Percentiles rank a stretch among this genome's conserved stretches.
Evolutionary conservation across 2,888 invertebrate genomes (phyloP).

Genomic region (Liopterus haemorrhoidalis): DNA sequence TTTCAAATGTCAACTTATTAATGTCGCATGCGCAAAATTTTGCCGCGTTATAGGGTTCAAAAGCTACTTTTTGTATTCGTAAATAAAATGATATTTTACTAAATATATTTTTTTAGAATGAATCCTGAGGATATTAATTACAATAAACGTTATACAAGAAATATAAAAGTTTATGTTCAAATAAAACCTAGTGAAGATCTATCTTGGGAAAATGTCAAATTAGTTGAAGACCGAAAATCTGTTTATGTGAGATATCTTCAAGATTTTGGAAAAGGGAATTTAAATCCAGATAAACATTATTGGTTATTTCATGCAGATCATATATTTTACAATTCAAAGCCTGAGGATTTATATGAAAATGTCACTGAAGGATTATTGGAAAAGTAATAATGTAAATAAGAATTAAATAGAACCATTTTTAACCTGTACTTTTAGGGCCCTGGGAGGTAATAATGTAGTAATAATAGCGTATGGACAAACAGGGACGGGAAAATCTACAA

Average conservation of each 20-base stretch:
- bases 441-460: constrained; percentile 40
- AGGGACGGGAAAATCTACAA: constrained; percentile 44
- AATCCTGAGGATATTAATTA: too few species aligned
- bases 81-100: too few species aligned
- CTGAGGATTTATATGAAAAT: constrained; percentile 40
- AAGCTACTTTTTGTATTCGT: too few species aligned
- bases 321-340: constrained; percentile 42
- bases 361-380: constrained; percentile 39
- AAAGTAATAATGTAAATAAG: constrained; percentile 36
- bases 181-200: constrained; percentile 37
- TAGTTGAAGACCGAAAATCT: constrained; percentile 39
- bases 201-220: constrained; percentile 38
- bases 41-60: too few species aligned
- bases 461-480: constrained; percentile 45
- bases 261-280: constrained; percentile 33
- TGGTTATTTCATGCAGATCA: constrained; percentile 44
- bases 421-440: constrained; percentile 34
- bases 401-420: not conserved
- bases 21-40: too few species aligned
- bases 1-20: too few species aligned
- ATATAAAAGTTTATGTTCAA: constrained; percentile 38
- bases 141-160: constrained; percentile 27
- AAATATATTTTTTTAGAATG: too few species aligned
- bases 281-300: constrained; percentile 36
- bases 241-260: constrained; percentile 42